Evolutionary conservation across 2,797 vertebrate genomes (phyloP), one percentile per base, ranked within the genome.

Genomic region (Mus spretus): DNA sequence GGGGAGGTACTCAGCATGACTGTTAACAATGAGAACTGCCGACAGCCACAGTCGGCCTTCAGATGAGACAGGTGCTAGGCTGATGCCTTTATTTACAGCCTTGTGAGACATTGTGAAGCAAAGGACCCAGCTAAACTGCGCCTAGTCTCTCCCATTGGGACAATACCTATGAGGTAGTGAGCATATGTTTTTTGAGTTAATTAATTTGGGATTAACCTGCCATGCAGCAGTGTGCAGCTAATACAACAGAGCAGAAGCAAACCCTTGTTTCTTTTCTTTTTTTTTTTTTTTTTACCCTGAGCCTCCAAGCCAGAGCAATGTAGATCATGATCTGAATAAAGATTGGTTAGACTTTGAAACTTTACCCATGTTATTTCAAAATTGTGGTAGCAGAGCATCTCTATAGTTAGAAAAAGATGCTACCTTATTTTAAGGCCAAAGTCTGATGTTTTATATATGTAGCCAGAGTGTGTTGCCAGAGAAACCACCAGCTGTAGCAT

Each of bases 361-460:
- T 91, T 95, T 96, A 61, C 55, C 74, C 92, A 0, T 90, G n/a
- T 70, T 88, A n/a, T 82, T 74, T 93, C 40, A 95, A 72, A 91
- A 84, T 13, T 93, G 20, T 93, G 31, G 19, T 67, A 3, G 6
- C 22, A 85, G 53, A 94, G 31, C 74, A 87, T 94, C 72, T 44
- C 28, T 80, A 3, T 83, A 40, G 57, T 77, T 94, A 63, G 75
- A 88, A 94, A 95, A 91, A 83, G 24, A 34, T 59, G 9, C 65
- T 95, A 37, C 22, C 92, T 92, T 96, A 67, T 40, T 97, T 85
- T 37, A 15, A 22, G 94, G 26, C 31, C 61, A 65, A 19, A 11
- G 28, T 40, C 53, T 85, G 31, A 53, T 75, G 19, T 78, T 86
- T 78, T 86, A 53, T 59, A 34, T 83, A 2, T 90, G 59, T 2